Conservation (phyloP, 2,113 vertebrate species). For the Pelodiscus sinensis region DNA sequence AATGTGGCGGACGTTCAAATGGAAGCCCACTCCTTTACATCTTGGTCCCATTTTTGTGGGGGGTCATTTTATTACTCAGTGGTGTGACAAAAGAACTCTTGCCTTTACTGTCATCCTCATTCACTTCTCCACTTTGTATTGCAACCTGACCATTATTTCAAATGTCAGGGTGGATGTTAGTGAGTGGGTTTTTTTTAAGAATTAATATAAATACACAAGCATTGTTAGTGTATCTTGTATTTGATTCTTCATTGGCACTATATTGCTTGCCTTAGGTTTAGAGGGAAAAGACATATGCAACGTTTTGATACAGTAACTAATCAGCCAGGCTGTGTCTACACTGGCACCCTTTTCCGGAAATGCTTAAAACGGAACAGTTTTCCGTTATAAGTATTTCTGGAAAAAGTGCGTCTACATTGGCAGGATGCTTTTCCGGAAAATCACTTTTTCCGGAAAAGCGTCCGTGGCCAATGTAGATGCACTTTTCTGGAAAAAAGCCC, state of each 20-base stretch:
- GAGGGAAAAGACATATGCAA: conserved; percentile 50
- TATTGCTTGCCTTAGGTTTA: conserved; percentile 71
- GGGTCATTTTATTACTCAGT: background rate
- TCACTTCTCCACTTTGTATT: background rate
- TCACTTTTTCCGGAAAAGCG: too few species aligned
- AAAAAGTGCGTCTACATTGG: too few species aligned
- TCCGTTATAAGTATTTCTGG: too few species aligned
- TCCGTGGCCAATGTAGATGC: too few species aligned
- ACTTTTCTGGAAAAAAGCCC: too few species aligned
- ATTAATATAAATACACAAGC: conserved; percentile 28
- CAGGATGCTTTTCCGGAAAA: too few species aligned
- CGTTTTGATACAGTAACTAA: conserved; percentile 54
- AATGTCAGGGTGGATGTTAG: background rate
- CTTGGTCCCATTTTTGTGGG: fast-evolving
- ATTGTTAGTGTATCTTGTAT: conserved; percentile 50
- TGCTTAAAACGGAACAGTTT: too few species aligned
- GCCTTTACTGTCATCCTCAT: conserved; percentile 12
- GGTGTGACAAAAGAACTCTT: background rate
- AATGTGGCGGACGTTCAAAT: background rate
- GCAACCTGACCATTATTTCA: background rate
- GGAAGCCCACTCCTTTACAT: background rate
- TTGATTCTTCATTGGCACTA: conserved; percentile 64
- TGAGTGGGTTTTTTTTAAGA: background rate
- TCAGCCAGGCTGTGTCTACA: too few species aligned
- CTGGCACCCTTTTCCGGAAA: too few species aligned